phyloP scores from a whole-genome alignment of 37 sponge, comb jelly and placozoan species.

The Ephydatia muelleri region DNA sequence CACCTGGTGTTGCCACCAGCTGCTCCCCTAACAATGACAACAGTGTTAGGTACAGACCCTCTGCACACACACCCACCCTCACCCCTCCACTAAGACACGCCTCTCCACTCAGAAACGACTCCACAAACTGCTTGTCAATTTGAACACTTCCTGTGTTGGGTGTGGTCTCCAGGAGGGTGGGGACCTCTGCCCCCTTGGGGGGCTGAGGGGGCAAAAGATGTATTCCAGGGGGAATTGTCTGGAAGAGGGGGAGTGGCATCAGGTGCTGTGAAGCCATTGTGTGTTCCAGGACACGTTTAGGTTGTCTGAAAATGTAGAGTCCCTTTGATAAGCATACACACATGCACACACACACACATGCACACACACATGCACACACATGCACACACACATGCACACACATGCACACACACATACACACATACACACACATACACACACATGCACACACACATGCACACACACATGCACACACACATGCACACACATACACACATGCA shows the following conservation, averaged over 20 bases:
- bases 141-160: neutral
- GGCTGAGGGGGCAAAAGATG: too few relatives aligned
- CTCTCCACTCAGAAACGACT: neutral
- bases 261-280: too few relatives aligned
- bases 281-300: too few relatives aligned
- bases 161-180: neutral
- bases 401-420: slow-evolving; percentile 46
- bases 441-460: too few relatives aligned
- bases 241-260: too few relatives aligned
- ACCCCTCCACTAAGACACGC: neutral
- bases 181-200: neutral
- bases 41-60: too few relatives aligned
- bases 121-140: neutral
- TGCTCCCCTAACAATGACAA: slow-evolving; percentile 2
- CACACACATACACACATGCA: too few relatives aligned
- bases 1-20: slow-evolving; percentile 85
- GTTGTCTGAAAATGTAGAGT: neutral
- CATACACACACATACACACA: too few relatives aligned
- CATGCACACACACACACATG: slow-evolving; percentile 4
- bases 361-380: neutral
- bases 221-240: too few relatives aligned
- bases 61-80: too few relatives aligned
- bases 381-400: slow-evolving; percentile 41
- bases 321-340: slow-evolving; percentile 12
- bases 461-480: too few relatives aligned